phyloP scores from a whole-genome alignment of 2,888 invertebrate species.

The Andricus quercusramuli region DNA sequence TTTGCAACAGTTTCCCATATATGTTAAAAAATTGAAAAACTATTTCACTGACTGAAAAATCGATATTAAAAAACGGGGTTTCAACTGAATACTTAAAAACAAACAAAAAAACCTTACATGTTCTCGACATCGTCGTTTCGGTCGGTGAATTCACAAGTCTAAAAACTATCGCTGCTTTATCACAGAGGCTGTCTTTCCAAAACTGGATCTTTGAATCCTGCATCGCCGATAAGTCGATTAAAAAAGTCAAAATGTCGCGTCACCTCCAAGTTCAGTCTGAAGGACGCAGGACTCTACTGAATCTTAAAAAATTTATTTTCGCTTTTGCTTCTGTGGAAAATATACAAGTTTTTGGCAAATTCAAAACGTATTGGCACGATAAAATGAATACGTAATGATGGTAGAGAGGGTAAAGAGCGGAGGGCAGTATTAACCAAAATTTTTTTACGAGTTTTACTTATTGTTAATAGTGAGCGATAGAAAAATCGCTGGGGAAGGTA shows the following conservation, averaged over 20 bases:
- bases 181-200: constrained; percentile 28
- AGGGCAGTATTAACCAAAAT: constrained; percentile 5
- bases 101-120: neutral
- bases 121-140: neutral
- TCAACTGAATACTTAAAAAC: neutral
- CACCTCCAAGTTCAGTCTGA: neutral
- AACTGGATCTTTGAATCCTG: constrained; percentile 8
- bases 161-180: constrained; percentile 37
- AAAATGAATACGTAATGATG: constrained; percentile 44
- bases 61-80: neutral
- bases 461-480: constrained; percentile 4
- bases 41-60: neutral
- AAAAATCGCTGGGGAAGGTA: constrained; percentile 36
- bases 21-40: neutral
- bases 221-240: neutral
- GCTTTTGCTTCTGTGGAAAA: constrained; percentile 8
- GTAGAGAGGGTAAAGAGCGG: neutral
- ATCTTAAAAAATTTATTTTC: neutral
- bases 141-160: constrained; percentile 23
- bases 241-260: neutral
- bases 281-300: neutral
- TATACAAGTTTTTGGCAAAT: constrained; percentile 3
- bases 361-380: constrained; percentile 41
- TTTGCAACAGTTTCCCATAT: neutral
- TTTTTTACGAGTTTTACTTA: neutral